These are phyloP conservation scores for Drosophila mimica DNA, from an alignment of 2,888 invertebrate genomes.

Conservation along the genomic window DNA sequence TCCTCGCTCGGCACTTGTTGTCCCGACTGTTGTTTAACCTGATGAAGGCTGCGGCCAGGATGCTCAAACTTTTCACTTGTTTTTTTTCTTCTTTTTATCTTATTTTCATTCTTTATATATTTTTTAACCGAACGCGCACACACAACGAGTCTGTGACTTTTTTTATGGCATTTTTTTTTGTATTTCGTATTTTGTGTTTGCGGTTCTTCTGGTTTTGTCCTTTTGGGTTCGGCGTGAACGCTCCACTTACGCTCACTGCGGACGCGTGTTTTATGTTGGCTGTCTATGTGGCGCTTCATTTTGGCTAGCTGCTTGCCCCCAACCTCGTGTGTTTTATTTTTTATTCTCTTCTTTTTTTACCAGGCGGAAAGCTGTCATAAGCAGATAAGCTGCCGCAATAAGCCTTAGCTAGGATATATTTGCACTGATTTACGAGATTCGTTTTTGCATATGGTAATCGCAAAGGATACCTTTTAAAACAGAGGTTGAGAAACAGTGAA, in stretches of 20 bases:
- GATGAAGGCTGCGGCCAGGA: constrained; percentile 61
- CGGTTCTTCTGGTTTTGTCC: constrained; percentile 68
- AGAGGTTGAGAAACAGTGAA: background rate
- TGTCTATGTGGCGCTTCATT: constrained; percentile 59
- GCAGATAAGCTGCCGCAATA: constrained; percentile 84
- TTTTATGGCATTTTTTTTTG: constrained; percentile 42
- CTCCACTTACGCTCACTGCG: constrained; percentile 46
- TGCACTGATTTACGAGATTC: constrained; percentile 81
- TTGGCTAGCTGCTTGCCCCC: constrained; percentile 45
- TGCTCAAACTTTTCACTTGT: constrained; percentile 54
- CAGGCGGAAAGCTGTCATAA: constrained; percentile 84
- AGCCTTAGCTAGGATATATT: constrained; percentile 80
- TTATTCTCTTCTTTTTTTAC: constrained; percentile 33
- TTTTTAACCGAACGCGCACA: constrained; percentile 28
- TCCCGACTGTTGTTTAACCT: constrained; percentile 54
- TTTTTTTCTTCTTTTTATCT: constrained; percentile 15
- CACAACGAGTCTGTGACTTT: constrained; percentile 28
- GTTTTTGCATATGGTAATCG: constrained; percentile 80
- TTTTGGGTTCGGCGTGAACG: constrained; percentile 64
- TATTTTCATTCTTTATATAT: constrained; percentile 8
- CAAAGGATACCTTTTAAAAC: constrained; percentile 46
- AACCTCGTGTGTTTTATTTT: constrained; percentile 15
- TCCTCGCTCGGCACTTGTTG: constrained; percentile 45
- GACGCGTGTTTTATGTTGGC: constrained; percentile 77
- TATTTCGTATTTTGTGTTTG: constrained; percentile 42